Evolutionary conservation across 2,888 invertebrate genomes (phyloP).

Genomic region (Ochlodes sylvanus): DNA sequence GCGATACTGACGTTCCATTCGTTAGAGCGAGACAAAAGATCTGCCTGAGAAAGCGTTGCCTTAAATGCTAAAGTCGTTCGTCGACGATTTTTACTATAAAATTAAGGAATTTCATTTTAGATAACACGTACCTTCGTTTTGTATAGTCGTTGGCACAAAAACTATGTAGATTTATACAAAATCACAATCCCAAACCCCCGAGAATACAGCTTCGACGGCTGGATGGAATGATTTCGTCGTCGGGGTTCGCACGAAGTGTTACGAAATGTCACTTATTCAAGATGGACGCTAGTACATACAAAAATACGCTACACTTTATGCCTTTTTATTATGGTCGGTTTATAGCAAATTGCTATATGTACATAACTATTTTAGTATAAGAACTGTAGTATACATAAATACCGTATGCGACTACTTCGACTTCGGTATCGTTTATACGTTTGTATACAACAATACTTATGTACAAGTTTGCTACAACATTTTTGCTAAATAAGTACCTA

Average conservation of each 20-base stretch:
- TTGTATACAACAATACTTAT: conserved; percentile 31
- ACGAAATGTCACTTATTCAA: conserved; percentile 62
- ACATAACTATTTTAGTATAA: conserved; percentile 52
- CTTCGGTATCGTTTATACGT: conserved; percentile 20
- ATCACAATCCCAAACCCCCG: conserved; percentile 83
- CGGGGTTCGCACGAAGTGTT: conserved; percentile 77
- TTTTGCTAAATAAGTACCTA: conserved; percentile 7
- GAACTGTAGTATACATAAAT: conserved; percentile 46
- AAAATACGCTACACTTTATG: conserved; percentile 50
- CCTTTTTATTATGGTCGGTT: conserved; percentile 65
- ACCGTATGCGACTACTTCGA: conserved; percentile 45
- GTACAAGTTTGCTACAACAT: conserved; percentile 20
- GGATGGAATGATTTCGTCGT: conserved; percentile 85
- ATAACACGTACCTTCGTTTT: conserved; percentile 75
- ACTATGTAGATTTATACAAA: conserved; percentile 77
- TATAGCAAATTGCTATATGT: conserved; percentile 70
- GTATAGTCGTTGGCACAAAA: conserved; percentile 81
- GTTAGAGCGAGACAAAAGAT: conserved; percentile 74
- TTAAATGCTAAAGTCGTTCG: conserved; percentile 79
- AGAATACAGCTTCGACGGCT: conserved; percentile 84
- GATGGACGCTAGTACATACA: conserved; percentile 54
- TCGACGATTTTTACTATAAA: conserved; percentile 62
- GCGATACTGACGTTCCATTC: conserved; percentile 69
- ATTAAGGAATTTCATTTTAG: conserved; percentile 54
- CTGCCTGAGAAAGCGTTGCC: conserved; percentile 83